Evolutionary conservation across 2,888 invertebrate genomes (phyloP), one percentile per base, ranked within the genome.

Genomic region (Tyria jacobaeae): DNA sequence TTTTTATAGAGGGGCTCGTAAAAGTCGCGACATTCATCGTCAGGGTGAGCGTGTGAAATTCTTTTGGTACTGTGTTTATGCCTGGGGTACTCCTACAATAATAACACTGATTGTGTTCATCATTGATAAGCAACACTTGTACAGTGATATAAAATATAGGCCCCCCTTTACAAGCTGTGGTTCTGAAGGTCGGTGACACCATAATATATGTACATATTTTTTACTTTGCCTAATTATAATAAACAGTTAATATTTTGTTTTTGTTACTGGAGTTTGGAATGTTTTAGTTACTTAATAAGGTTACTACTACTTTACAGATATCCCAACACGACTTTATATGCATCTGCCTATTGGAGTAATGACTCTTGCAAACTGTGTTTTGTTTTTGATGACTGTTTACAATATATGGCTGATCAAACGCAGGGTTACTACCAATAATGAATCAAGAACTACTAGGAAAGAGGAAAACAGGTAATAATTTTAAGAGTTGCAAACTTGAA

Each of bases 401-500:
- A 52, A 59, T 2, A 56, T 66, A 17, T 62, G 65, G 62, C 6
- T 25, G 6, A 39, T 66, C 6, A 62, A 57, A 25, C 34, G 49
- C 2, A 52, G 1, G 3, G 15, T 66, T 24, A 7, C 0, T 2
- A 21, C 10, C 0, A 39, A 17, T 9, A 31, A 12, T 4, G 61
- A 61, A 1, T 54, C 54, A 7, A 41, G 53, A 31, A 51, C n/a
- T 5, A 61, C 37, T 37, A 57, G 37, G 10, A 35, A 31, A 7
- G 21, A 35, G 7, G 12, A 53, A 31, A 58, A 58, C 34, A 61
- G 58, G 65, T 61, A 21, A 35, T 51, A 6, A 14, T 17, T 3
- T 41, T 31, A 31, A 31, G 27, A 31, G 2, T 31, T 31, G 27
- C 27, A 31, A 31, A 31, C 27, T 31, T 31, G 7, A 31, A 31